Percentiles rank a stretch among this genome's conserved stretches.
Evolutionary conservation across 2,888 invertebrate genomes (phyloP).

Genomic region (Limnephilus marmoratus): DNA sequence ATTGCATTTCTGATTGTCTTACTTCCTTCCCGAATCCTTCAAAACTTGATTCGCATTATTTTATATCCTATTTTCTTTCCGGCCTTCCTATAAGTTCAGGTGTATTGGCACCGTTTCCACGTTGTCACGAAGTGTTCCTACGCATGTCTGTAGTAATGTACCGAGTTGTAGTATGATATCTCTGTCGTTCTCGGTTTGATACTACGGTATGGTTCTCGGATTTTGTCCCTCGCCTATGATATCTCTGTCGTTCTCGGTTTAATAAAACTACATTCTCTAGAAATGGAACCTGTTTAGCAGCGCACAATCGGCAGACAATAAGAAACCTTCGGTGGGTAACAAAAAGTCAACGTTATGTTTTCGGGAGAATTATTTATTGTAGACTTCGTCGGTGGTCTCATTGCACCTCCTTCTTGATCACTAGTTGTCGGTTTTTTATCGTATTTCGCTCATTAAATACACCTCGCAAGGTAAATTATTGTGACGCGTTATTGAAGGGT

Average conservation of each 20-base stretch:
- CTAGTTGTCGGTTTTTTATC: conserved; percentile 33
- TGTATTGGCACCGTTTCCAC: not conserved
- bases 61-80: not conserved
- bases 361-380: not conserved
- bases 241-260: not conserved
- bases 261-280: conserved; percentile 46
- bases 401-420: conserved; percentile 10
- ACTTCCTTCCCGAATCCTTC: conserved; percentile 2
- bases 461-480: conserved; percentile 27
- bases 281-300: conserved; percentile 31
- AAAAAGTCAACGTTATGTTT: conserved; percentile 27
- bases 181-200: not conserved
- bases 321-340: conserved; percentile 29
- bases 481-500: conserved; percentile 30
- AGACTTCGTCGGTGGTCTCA: conserved; percentile 39
- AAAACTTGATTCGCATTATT: not conserved
- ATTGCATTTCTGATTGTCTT: not conserved
- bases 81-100: not conserved
- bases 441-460: conserved; percentile 40
- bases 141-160: not conserved
- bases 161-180: not conserved
- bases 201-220: too few species aligned
- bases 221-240: not conserved
- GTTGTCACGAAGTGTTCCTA: not conserved
- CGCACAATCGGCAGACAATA: conserved; percentile 8